Base-by-base conservation (phyloP, 2,888 invertebrate species). In the Serrognathus titanus region DNA sequence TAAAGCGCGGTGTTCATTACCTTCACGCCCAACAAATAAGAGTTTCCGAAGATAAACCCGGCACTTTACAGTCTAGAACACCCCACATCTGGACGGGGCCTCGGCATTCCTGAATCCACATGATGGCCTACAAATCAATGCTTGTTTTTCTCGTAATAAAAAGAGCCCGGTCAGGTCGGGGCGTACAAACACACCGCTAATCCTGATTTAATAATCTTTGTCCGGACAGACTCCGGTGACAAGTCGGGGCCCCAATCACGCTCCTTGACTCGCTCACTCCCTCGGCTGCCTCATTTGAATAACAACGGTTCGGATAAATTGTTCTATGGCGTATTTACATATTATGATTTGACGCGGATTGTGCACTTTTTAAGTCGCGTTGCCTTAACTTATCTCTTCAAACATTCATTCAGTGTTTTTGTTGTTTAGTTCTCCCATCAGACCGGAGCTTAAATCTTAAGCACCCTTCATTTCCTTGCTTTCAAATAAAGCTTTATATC, bases 161-260 rank as follows among this genome's bases (percentile, higher is more conserved):
- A 48, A 51, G 64, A 67, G 69, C 69, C 52, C 43, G 69, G 72
- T 37, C 54, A 41, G 39, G 58, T 58, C 55, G 51, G 51, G 52
- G 54, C 57, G 73, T 74, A 72, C 70, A 74, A 71, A 73, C 71
- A 72, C 63, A 69, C 73, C 75, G 75, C 77, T 77, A 77, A 77
- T 77, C 77, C 76, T 76, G 77, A 76, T 77, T 77, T 77, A 77
- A 76, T 76, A 76, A 76, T 75, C 75, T 74, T 72, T 70, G 71
- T 71, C 68, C 68, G 66, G 65, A 31, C 24, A 31, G 66, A 63
- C 68, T 65, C 63, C 70, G 67, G 70, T 70, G 71, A 71, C 71
- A 69, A 74, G 72, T 74, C 79, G 76, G 75, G 73, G 75, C 77
- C 72, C 79, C 80, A 81, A 82, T 81, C 81, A 82, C 82, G 81